Percentiles rank a stretch among this genome's conserved stretches.
Conservation (phyloP, 2,888 invertebrate genomes). For the Torymus texanus region DNA sequence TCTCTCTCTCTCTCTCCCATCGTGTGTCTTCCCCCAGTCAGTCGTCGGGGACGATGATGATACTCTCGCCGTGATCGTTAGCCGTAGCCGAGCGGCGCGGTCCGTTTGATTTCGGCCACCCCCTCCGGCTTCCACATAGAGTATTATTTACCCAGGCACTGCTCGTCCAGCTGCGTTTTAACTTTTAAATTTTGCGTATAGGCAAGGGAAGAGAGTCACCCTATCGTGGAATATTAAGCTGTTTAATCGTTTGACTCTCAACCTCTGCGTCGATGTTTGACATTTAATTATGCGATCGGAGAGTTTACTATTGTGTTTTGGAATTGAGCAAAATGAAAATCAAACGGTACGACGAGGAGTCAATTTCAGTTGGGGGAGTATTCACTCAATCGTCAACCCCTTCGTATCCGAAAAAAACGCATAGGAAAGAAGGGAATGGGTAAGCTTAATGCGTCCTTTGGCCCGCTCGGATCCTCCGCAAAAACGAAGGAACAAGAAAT, state of each 20-base stretch:
- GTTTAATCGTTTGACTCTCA: no score
- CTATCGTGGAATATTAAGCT: no score
- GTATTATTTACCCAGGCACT: conserved; percentile 33
- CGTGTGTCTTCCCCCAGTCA: no score
- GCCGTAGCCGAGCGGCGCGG: no score
- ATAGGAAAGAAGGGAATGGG: conserved; percentile 1
- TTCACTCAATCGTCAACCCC: conserved; percentile 11
- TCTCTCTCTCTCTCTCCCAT: not conserved
- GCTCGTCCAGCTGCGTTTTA: not conserved
- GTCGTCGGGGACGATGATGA: not conserved
- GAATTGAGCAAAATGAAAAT: no score
- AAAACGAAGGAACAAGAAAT: conserved; percentile 5
- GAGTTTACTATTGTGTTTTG: no score
- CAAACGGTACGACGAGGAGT: not conserved
- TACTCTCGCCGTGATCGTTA: conserved; percentile 3
- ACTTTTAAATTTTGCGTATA: not conserved
- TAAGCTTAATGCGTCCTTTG: conserved; percentile 14
- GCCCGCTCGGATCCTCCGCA: not conserved
- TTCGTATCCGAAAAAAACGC: not conserved
- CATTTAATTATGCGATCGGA: no score
- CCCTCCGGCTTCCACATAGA: not conserved
- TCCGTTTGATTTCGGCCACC: no score
- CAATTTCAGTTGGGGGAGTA: not conserved
- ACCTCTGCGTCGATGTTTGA: no score
- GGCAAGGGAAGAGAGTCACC: no score